Conservation (phyloP, 2,888 invertebrate genomes). For the Deilephila elpenor region DNA sequence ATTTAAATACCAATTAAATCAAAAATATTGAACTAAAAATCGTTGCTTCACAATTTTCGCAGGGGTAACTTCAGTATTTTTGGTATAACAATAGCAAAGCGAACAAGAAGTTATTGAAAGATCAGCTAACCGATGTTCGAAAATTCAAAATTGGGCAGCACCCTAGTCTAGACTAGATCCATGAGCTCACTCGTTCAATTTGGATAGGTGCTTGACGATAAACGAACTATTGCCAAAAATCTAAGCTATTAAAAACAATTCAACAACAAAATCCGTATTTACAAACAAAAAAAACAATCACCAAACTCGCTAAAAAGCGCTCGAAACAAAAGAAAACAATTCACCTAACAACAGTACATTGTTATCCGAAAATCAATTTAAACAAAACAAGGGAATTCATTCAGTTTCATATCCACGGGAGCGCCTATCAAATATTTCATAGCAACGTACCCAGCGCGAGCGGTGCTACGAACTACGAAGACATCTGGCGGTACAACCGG, state of each 20-base stretch:
- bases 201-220: too few relatives aligned
- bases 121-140: too few relatives aligned
- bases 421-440: slow-evolving; percentile 75
- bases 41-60: too few relatives aligned
- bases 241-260: neutral
- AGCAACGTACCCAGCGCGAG: slow-evolving; percentile 64
- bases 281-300: slow-evolving; percentile 5
- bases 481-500: slow-evolving; percentile 67
- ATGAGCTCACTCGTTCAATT: too few relatives aligned
- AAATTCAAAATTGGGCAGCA: too few relatives aligned
- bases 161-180: too few relatives aligned
- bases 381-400: slow-evolving; percentile 47
- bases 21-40: too few relatives aligned
- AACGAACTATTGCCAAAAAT: slow-evolving; percentile 1
- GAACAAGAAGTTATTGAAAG: too few relatives aligned
- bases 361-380: slow-evolving; percentile 45
- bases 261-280: neutral
- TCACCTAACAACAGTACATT: slow-evolving; percentile 26
- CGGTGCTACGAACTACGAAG: slow-evolving; percentile 49
- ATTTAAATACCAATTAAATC: too few relatives aligned
- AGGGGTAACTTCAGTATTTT: too few relatives aligned
- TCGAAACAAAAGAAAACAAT: slow-evolving; percentile 23
- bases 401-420: slow-evolving; percentile 50
- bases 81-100: too few relatives aligned
- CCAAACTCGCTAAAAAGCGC: slow-evolving; percentile 8